Evolutionary conservation across 2,888 invertebrate genomes (phyloP).

Genomic region (Tipula helvola): DNA sequence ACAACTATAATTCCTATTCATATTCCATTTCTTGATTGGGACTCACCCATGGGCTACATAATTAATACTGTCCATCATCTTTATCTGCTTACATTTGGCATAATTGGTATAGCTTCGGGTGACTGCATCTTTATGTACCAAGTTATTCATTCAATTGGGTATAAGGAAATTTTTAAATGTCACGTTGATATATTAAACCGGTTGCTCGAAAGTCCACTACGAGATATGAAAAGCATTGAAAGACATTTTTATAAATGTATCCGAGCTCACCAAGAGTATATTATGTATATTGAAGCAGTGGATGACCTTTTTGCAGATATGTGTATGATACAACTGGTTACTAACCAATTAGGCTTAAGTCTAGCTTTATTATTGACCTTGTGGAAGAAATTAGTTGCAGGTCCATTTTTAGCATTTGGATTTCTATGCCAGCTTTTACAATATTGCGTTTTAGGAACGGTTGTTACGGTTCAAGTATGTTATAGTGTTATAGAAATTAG

Average conservation of each 20-base stretch:
- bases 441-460: background rate
- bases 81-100: background rate
- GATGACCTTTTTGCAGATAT: background rate
- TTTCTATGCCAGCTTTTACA: background rate
- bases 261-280: background rate
- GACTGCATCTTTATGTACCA: background rate
- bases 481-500: background rate
- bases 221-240: background rate
- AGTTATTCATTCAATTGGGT: background rate
- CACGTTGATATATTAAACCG: background rate
- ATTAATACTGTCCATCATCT: background rate
- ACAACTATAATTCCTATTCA: background rate
- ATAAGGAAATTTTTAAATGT: background rate
- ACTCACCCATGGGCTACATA: background rate
- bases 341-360: background rate
- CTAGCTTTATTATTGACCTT: background rate
- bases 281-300: background rate
- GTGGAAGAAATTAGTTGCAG: background rate
- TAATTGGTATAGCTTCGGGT: background rate
- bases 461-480: background rate
- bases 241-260: background rate
- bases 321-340: background rate
- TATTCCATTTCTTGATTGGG: background rate
- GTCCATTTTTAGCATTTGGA: background rate
- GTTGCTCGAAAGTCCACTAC: background rate